A percentile compares a stretch with the other conserved stretches of the same genome.
phyloP scores from a whole-genome alignment of 2,888 invertebrate genomes.

The Peribatodes rhomboidaria region DNA sequence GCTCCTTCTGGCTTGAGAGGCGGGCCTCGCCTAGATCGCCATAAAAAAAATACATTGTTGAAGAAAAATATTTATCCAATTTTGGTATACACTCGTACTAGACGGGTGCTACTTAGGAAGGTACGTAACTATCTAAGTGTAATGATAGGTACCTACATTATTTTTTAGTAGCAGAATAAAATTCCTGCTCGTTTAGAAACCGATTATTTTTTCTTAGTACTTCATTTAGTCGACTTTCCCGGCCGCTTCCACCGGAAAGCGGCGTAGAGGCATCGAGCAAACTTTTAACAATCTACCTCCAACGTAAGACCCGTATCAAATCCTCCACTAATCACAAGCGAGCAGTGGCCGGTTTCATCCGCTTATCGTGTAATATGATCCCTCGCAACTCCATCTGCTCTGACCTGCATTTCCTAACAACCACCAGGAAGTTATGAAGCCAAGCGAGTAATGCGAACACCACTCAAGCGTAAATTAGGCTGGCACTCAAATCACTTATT shows the following conservation, averaged over 20 bases:
- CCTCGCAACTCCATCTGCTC: slow-evolving; percentile 36
- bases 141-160: neutral
- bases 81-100: no score
- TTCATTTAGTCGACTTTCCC: no score
- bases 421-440: slow-evolving; percentile 30
- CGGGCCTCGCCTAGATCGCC: no score
- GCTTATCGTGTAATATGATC: slow-evolving; percentile 72
- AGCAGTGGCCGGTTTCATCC: slow-evolving; percentile 60
- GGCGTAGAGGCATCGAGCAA: neutral
- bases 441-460: slow-evolving; percentile 28
- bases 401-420: slow-evolving; percentile 39
- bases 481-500: slow-evolving; percentile 55
- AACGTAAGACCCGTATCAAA: slow-evolving; percentile 36
- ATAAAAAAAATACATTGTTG: no score
- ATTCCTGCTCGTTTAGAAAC: neutral
- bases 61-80: no score
- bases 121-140: neutral
- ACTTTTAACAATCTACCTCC: slow-evolving; percentile 7
- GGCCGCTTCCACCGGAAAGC: neutral
- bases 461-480: slow-evolving; percentile 49
- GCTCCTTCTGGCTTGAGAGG: no score
- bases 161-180: neutral
- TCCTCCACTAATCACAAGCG: slow-evolving; percentile 63
- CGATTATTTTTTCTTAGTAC: neutral
- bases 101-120: no score